Base-by-base conservation (phyloP, 2,113 vertebrate species). In the Ciconia maguari region DNA sequence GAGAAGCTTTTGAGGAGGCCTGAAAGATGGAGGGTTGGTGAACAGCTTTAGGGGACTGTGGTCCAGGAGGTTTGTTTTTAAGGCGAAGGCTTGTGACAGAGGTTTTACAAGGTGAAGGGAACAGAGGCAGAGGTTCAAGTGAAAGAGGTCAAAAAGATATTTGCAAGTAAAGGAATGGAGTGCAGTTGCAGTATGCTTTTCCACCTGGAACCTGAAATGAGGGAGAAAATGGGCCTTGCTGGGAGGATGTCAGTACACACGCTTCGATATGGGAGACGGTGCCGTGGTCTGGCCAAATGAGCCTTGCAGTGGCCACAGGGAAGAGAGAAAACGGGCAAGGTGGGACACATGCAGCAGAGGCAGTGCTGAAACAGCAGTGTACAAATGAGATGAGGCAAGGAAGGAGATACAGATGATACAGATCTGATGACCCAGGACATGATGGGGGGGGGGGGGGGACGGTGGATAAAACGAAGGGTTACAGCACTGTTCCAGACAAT, bases 241-340 rank as follows among this genome's bases (percentile, higher is more conserved):
- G 8, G 69, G 22, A 80, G 32, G 69, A 34, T 18, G 51, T 48
- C 13, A 3, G 21, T 20, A 26, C 6, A 5, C 9, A 9, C 1
- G 1, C 17, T 42, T 75, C 2, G 1, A 6, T 30, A 58, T 30
- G 66, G 42, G 20, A 80, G 61, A 30, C 0, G 1, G 34, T 29
- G 42, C 55, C 7, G 29, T 1, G 1, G 34, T 10, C 8, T 10
- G 21, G 48, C 14, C 55, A 69, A 64, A n/a, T 4, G 18, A 87
- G 25, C 16, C 3, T 8, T 34, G 49, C 7, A 32, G 77, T 19
- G 51, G 44, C 29, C n/a, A n/a, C 13, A 6, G 44, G 24, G 41
- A 76, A 69, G 26, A 71, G 61, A 14, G 4, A 41, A 14, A 51
- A 6, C 15, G 25, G 55, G 83, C 30, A 65, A 21, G 36, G 64